Conservation (phyloP, 2,888 invertebrate species). For the Caenorhabditis zanzibari region DNA sequence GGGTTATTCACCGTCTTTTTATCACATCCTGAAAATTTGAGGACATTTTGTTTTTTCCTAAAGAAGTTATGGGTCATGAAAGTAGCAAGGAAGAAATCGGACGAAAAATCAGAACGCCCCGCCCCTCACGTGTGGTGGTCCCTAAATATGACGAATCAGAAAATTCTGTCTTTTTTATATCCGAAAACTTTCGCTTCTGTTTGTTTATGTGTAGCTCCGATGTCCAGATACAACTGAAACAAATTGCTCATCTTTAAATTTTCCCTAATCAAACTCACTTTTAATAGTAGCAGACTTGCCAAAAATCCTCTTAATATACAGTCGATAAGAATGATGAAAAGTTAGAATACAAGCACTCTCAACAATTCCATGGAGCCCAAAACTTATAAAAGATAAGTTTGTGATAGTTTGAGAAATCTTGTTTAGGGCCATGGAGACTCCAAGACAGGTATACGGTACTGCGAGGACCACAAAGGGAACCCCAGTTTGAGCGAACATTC, state of each 20-base stretch:
- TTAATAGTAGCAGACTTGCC: background rate
- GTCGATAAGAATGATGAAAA: conserved; percentile 14
- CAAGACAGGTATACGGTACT: conserved; percentile 15
- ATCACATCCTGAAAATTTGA: too few species aligned
- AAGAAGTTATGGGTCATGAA: too few species aligned
- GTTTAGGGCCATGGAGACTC: background rate
- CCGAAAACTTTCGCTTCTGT: too few species aligned
- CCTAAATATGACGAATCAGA: too few species aligned
- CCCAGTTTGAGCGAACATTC: conserved; percentile 8
- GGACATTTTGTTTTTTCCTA: too few species aligned
- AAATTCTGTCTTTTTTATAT: too few species aligned
- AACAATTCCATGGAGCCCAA: conserved; percentile 25
- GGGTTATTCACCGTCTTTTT: too few species aligned
- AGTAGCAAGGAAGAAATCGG: too few species aligned
- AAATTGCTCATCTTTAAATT: background rate
- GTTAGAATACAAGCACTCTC: conserved; percentile 14
- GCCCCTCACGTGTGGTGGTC: too few species aligned
- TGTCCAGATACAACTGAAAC: conserved; percentile 16
- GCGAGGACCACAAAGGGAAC: conserved; percentile 9
- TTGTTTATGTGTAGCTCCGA: background rate
- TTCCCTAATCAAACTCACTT: conserved; percentile 2
- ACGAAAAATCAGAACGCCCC: too few species aligned
- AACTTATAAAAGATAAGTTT: conserved; percentile 9
- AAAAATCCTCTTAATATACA: background rate
- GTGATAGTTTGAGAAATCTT: conserved; percentile 15